A percentile compares a stretch with the other conserved stretches of the same genome.
These are phyloP conservation scores for Brachynemurus nebulosus DNA, from an alignment of 2,888 invertebrate genomes.

Conservation along the genomic window DNA sequence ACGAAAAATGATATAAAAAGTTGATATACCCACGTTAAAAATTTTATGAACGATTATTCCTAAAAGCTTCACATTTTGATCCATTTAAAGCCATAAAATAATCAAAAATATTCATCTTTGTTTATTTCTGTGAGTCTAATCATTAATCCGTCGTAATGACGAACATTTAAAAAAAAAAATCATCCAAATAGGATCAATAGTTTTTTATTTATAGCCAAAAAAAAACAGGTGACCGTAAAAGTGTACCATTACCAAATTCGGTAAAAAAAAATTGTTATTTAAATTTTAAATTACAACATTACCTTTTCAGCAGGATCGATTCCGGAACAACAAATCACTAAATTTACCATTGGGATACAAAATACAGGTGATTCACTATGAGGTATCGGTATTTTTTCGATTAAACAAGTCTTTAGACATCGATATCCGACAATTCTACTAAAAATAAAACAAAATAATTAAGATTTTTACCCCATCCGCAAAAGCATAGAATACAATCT, in stretches of 20 bases:
- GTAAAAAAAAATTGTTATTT: conserved; percentile 27
- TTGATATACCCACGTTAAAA: no score
- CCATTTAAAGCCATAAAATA: no score
- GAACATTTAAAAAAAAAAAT: no score
- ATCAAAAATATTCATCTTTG: no score
- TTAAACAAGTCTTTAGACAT: conserved; percentile 61
- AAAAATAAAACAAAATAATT: conserved; percentile 17
- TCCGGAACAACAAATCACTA: conserved; percentile 53
- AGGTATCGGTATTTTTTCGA: conserved; percentile 58
- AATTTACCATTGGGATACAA: conserved; percentile 64
- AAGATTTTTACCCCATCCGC: not conserved
- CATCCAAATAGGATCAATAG: conserved; percentile 7
- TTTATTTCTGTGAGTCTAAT: no score
- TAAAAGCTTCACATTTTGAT: no score
- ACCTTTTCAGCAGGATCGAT: conserved; percentile 36
- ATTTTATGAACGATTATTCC: no score
- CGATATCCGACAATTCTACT: conserved; percentile 70
- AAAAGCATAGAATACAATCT: conserved; percentile 9
- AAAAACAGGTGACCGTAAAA: no score
- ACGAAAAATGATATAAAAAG: no score
- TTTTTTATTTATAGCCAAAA: not conserved
- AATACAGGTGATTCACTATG: conserved; percentile 61
- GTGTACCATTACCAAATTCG: no score
- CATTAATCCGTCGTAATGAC: no score
- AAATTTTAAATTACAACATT: conserved; percentile 6